Percentiles rank a stretch among this genome's conserved stretches.
phyloP scores from a whole-genome alignment of 2,888 invertebrate species.

The Megalurothrips usitatus region DNA sequence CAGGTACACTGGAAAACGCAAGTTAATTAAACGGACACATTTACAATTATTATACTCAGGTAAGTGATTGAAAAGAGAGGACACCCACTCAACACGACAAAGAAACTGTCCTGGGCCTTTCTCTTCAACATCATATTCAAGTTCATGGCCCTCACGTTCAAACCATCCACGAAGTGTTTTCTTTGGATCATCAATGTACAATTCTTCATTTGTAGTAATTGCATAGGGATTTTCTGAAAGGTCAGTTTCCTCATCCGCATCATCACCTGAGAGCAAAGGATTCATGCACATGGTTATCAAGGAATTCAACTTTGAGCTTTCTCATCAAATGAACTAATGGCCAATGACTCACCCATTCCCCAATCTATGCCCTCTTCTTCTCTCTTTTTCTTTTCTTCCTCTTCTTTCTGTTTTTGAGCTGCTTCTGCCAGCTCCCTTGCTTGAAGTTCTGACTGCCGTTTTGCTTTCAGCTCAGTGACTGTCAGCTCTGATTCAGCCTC shows the following conservation, averaged over 20 bases:
- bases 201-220: constrained; percentile 73
- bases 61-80: constrained; percentile 16
- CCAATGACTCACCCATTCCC: constrained; percentile 73
- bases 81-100: constrained; percentile 61
- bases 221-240: constrained; percentile 80
- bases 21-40: constrained; percentile 24
- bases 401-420: constrained; percentile 33
- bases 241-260: constrained; percentile 82
- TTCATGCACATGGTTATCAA: constrained; percentile 27
- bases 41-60: constrained; percentile 26
- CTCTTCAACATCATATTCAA: constrained; percentile 83
- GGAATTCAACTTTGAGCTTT: background rate
- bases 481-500: constrained; percentile 80
- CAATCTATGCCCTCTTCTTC: constrained; percentile 67
- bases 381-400: constrained; percentile 36
- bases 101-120: constrained; percentile 78
- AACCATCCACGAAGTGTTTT: constrained; percentile 90
- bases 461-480: constrained; percentile 66
- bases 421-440: constrained; percentile 39
- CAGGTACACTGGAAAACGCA: constrained; percentile 59
- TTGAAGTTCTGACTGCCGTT: constrained; percentile 34
- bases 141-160: constrained; percentile 85
- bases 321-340: constrained; percentile 13
- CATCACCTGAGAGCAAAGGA: constrained; percentile 58
- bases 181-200: constrained; percentile 91